Conservation (phyloP, 2,113 vertebrate species). For the Tragelaphus scriptus region DNA sequence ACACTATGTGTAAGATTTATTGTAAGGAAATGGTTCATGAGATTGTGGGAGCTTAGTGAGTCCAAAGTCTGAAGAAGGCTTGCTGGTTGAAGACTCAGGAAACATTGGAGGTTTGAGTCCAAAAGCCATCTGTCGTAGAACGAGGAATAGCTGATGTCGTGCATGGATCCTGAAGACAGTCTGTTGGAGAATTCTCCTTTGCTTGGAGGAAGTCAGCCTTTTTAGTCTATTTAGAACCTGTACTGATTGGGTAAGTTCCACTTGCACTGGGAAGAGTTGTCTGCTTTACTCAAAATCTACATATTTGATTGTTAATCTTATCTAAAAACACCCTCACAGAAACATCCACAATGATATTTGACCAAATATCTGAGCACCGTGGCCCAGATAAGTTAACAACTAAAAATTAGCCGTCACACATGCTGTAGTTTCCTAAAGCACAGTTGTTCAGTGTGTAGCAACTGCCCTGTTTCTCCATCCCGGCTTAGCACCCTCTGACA, state of each 20-base stretch:
- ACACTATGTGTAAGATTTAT: neutral
- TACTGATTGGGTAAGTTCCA: rapidly evolving
- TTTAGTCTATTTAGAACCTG: neutral
- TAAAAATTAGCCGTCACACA: neutral
- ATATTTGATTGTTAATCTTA: neutral
- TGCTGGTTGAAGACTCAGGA: neutral
- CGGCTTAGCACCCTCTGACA: neutral
- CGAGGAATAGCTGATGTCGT: neutral
- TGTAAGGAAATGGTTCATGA: neutral
- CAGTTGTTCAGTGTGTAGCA: neutral
- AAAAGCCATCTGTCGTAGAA: neutral
- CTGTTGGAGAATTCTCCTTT: neutral
- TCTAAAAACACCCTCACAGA: neutral
- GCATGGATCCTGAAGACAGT: neutral
- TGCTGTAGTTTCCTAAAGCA: neutral
- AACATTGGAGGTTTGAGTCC: neutral
- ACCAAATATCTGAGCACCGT: neutral
- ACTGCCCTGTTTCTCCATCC: neutral
- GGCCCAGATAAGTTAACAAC: neutral
- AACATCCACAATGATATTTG: neutral
- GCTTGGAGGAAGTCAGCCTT: neutral
- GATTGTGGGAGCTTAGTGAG: neutral
- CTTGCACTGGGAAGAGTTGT: neutral
- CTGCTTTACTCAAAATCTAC: neutral
- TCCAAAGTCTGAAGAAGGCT: neutral